Percentiles rank a stretch among this genome's conserved stretches.
Conservation (phyloP, 2,113 vertebrate genomes). For the Echinops telfairi region DNA sequence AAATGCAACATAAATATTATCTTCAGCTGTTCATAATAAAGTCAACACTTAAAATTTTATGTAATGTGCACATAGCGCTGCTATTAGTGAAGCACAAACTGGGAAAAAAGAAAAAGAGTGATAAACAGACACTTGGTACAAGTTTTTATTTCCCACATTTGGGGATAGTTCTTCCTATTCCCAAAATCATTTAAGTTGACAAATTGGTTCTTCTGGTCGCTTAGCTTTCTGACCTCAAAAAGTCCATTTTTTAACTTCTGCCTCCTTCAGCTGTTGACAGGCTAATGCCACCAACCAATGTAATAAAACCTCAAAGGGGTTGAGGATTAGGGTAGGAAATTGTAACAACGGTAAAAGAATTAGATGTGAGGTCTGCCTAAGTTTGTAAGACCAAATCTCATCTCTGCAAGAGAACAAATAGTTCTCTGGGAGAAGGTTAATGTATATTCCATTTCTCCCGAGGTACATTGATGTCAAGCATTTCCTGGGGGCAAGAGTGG, state of each 20-base stretch:
- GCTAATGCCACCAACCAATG: conserved; percentile 76
- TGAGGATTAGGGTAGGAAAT: conserved; percentile 86
- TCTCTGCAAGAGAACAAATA: conserved; percentile 73
- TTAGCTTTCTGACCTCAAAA: conserved; percentile 74
- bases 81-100: not conserved
- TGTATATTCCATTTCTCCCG: conserved; percentile 4
- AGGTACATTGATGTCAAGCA: not conserved
- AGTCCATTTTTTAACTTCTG: conserved; percentile 73
- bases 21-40: not conserved
- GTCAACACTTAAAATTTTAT: not conserved
- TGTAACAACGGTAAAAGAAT: conserved; percentile 85
- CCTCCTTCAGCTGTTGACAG: conserved; percentile 76
- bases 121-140: not conserved
- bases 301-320: conserved; percentile 77
- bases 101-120: not conserved
- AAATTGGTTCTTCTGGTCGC: conserved; percentile 70
- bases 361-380: conserved; percentile 85
- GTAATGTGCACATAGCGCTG: not conserved
- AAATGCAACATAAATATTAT: not conserved
- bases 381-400: conserved; percentile 79
- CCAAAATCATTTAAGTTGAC: conserved; percentile 71
- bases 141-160: conserved; percentile 27
- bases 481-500: not conserved
- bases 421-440: conserved; percentile 57
- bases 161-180: conserved; percentile 60